phyloP scores from a whole-genome alignment of 2,797 vertebrate species.

The Epinephelus awoara region DNA sequence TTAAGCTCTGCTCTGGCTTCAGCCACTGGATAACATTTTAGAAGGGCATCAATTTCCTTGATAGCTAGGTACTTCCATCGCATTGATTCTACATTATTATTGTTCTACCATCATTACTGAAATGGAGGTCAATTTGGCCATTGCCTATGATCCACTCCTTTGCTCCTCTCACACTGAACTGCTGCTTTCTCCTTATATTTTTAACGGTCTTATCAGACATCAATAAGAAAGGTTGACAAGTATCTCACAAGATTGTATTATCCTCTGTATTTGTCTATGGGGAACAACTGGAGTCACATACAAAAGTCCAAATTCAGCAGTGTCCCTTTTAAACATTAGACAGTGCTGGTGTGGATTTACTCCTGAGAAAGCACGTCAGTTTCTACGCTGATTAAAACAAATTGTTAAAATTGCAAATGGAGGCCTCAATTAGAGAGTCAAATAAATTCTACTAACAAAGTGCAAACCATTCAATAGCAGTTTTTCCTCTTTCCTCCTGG shows the following conservation, averaged over 20 bases:
- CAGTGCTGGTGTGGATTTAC: slow-evolving; percentile 1
- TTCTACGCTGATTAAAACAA: slow-evolving; percentile 36
- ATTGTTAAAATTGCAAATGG: slow-evolving; percentile 37
- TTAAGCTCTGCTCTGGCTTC: not conserved
- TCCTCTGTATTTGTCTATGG: no score
- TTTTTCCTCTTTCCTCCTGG: not conserved
- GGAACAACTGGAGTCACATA: not conserved
- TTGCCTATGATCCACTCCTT: not conserved
- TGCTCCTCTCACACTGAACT: not conserved
- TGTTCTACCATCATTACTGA: slow-evolving; percentile 7
- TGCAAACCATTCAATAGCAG: slow-evolving; percentile 23
- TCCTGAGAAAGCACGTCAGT: not conserved
- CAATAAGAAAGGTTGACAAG: not conserved
- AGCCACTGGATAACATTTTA: not conserved
- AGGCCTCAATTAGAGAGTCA: slow-evolving; percentile 27
- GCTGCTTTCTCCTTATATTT: not conserved
- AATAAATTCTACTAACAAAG: slow-evolving; percentile 41
- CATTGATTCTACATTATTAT: slow-evolving; percentile 17
- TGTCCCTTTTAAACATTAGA: not conserved
- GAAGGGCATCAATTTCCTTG: not conserved
- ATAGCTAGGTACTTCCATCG: not conserved
- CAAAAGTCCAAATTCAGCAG: not conserved
- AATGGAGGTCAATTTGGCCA: not conserved
- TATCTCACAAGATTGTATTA: no score
- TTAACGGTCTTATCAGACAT: not conserved